Conservation (phyloP, 2,113 vertebrate genomes). For the Colinus virginianus region DNA sequence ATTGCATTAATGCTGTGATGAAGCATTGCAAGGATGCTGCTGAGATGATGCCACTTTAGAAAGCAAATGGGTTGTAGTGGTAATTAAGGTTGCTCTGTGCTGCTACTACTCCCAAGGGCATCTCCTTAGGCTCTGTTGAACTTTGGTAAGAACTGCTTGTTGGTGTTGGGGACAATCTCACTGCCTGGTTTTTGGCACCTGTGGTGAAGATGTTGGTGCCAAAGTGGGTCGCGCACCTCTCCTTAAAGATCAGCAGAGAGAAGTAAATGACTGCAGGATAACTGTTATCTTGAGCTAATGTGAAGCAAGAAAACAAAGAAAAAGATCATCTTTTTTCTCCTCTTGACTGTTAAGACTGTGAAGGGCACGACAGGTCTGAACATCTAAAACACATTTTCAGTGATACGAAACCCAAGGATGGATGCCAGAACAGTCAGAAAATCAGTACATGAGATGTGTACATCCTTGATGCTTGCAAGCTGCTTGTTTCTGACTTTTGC, state of each 20-base stretch:
- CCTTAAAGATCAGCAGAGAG: background rate
- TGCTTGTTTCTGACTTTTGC: background rate
- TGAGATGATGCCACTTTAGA: background rate
- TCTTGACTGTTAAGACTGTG: background rate
- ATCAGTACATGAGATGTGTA: rapidly evolving
- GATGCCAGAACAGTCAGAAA: background rate
- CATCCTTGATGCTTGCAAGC: background rate
- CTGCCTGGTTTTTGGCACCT: background rate
- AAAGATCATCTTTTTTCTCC: background rate
- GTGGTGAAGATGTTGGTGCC: rapidly evolving
- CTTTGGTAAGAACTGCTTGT: background rate
- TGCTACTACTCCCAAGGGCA: rapidly evolving
- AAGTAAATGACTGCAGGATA: background rate
- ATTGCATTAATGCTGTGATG: background rate
- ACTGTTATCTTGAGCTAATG: background rate
- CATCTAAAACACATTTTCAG: rapidly evolving
- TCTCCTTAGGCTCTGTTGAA: background rate
- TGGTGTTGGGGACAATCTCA: too few species aligned
- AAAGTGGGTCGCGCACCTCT: background rate
- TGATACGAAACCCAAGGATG: background rate
- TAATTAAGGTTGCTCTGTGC: background rate
- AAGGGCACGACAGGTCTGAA: background rate
- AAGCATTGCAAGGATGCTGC: background rate
- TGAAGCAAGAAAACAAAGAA: background rate
- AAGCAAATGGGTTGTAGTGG: background rate